Conservation (phyloP, 2,797 vertebrate species). For the Loriculus beryllinus region DNA sequence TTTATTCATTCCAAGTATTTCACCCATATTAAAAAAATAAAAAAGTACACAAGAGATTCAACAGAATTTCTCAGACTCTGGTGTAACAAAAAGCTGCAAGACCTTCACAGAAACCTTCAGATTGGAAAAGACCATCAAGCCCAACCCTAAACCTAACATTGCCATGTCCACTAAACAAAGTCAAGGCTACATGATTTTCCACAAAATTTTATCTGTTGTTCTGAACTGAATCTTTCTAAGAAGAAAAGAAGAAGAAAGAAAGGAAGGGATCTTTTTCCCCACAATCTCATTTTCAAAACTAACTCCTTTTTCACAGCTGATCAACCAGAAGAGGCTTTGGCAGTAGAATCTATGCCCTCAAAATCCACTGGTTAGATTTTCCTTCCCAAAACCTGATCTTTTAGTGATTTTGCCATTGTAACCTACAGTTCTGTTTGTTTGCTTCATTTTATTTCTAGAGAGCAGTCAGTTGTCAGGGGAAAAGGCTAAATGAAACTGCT, state of each 20-base stretch:
- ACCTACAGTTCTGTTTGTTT: background rate
- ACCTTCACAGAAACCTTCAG: background rate
- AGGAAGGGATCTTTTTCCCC: background rate
- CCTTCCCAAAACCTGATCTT: background rate
- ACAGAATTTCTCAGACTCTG: background rate
- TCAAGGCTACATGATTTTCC: background rate
- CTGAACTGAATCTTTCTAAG: background rate
- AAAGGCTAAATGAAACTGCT: background rate
- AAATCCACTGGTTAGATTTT: background rate
- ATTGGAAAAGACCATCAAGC: rapidly evolving
- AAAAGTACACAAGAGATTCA: background rate
- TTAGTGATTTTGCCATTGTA: background rate
- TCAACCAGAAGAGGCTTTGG: background rate
- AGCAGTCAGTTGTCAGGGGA: background rate
- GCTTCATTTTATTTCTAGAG: background rate
- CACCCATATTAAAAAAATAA: background rate
- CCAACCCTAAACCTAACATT: background rate
- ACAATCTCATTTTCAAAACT: background rate
- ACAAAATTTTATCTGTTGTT: background rate
- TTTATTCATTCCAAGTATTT: slow-evolving; percentile 33
- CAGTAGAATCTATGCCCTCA: background rate
- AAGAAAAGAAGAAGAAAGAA: background rate
- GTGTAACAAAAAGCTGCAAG: background rate
- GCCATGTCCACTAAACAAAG: background rate
- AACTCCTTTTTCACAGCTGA: background rate